Conservation (phyloP, 2,113 vertebrate species). For the Arvicanthis niloticus region DNA sequence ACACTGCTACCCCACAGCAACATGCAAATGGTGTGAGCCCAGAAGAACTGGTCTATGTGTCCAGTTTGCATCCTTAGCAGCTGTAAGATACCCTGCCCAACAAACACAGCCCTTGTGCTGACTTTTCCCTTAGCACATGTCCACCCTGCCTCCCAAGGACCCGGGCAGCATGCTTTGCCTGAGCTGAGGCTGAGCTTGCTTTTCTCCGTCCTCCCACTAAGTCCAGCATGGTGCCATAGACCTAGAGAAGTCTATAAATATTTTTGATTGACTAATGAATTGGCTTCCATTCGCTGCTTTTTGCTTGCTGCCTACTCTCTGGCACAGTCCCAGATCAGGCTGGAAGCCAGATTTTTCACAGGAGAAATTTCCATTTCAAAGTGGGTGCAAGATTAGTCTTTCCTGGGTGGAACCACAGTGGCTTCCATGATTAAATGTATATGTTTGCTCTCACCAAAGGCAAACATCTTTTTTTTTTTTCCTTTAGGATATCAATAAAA, state of each 20-base stretch:
- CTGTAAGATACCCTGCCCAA: neutral
- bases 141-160: neutral
- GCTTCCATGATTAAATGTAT: neutral
- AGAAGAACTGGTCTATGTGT: neutral
- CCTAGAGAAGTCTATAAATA: constrained; percentile 66
- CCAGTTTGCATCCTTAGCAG: neutral
- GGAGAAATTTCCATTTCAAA: constrained; percentile 61
- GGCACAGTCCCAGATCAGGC: constrained; percentile 48
- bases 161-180: neutral
- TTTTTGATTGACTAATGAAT: constrained; percentile 77
- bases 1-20: neutral
- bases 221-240: neutral
- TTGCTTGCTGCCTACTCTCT: constrained; percentile 56
- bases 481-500: neutral
- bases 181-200: neutral
- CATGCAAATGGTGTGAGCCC: neutral
- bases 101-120: neutral
- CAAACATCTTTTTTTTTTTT: neutral
- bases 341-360: constrained; percentile 49
- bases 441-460: neutral
- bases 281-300: constrained; percentile 64
- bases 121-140: neutral
- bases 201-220: neutral
- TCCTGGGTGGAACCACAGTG: neutral
- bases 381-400: constrained; percentile 15